phyloP scores from a whole-genome alignment of 2,797 vertebrate genomes.

The Danio tinwini region DNA sequence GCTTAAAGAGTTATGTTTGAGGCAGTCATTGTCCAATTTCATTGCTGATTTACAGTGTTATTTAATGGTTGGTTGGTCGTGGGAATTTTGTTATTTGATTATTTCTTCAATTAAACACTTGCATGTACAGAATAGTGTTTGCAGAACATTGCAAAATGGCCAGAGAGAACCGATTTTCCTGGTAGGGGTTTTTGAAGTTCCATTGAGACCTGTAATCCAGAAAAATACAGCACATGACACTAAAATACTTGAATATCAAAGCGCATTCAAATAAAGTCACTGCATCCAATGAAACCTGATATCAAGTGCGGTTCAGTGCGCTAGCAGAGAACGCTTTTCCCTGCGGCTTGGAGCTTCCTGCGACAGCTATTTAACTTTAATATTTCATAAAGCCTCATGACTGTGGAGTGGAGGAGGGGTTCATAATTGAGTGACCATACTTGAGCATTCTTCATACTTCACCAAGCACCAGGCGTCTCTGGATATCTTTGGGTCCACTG shows the following conservation, averaged over 20 bases:
- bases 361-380: conserved; percentile 69
- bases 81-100: too few species aligned
- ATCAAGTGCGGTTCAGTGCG: neutral
- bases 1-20: too few species aligned
- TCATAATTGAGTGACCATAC: conserved; percentile 36
- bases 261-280: neutral
- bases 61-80: too few species aligned
- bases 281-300: neutral
- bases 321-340: conserved; percentile 51
- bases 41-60: too few species aligned
- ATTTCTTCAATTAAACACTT: too few species aligned
- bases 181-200: too few species aligned
- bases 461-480: neutral
- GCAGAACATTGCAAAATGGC: too few species aligned
- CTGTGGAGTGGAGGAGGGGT: conserved; percentile 57
- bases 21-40: too few species aligned
- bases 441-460: conserved; percentile 2
- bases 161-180: too few species aligned
- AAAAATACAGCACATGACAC: neutral
- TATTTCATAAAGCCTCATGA: conserved; percentile 77
- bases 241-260: neutral
- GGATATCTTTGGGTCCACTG: neutral
- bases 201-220: neutral
- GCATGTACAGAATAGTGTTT: too few species aligned
- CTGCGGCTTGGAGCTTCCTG: conserved; percentile 59